Evolutionary conservation across 2,888 invertebrate species (phyloP).

Genomic region (Branchellion lobata): DNA sequence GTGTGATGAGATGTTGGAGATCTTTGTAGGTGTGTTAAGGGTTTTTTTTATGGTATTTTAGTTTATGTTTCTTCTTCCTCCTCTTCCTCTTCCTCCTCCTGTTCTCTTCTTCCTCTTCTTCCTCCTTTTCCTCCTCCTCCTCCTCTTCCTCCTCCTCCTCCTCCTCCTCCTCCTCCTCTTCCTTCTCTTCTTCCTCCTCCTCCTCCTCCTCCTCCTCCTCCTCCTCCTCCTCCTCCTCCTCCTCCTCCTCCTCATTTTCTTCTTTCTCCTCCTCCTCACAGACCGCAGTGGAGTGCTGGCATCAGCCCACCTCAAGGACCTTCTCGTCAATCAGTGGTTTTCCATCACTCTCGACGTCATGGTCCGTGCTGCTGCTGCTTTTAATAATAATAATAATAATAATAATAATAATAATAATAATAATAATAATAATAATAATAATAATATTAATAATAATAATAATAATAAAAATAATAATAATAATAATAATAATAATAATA

Average conservation of each 20-base stretch:
- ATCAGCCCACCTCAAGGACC: neutral
- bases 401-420: slow-evolving; percentile 1
- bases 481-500: slow-evolving; percentile 10
- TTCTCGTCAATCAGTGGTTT: slow-evolving; percentile 32
- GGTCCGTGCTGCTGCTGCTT: neutral
- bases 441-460: slow-evolving; percentile 3
- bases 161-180: neutral
- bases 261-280: neutral
- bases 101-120: neutral
- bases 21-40: neutral
- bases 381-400: neutral
- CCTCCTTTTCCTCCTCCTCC: neutral
- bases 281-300: neutral
- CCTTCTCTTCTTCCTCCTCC: neutral
- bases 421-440: slow-evolving; percentile 10
- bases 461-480: neutral
- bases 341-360: slow-evolving; percentile 31
- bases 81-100: neutral
- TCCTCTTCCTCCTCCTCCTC: neutral
- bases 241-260: neutral
- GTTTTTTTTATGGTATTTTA: neutral
- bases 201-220: neutral
- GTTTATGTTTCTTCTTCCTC: no score
- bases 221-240: neutral
- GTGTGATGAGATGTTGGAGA: neutral